A percentile compares a stretch with the other conserved stretches of the same genome.
phyloP scores from a whole-genome alignment of 2,797 vertebrate species.

The Peromyscus attwateri region DNA sequence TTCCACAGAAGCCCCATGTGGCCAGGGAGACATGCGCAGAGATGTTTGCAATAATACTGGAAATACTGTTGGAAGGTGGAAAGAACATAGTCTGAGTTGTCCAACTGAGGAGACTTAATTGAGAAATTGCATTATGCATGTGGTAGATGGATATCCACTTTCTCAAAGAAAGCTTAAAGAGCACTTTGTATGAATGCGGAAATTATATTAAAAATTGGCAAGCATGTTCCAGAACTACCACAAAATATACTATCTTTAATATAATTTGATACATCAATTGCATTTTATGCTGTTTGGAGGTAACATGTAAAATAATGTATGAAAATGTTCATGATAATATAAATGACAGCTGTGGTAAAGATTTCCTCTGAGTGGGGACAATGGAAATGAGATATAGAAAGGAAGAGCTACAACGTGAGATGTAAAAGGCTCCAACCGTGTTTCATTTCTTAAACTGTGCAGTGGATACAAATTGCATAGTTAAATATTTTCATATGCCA shows the following conservation, averaged over 20 bases:
- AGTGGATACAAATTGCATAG: neutral
- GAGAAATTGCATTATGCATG: conserved; percentile 16
- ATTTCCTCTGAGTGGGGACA: neutral
- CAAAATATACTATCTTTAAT: conserved; percentile 18
- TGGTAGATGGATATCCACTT: neutral
- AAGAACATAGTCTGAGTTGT: conserved; percentile 24
- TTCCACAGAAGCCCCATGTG: neutral
- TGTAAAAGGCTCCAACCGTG: neutral
- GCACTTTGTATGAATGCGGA: neutral
- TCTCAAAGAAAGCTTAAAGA: conserved; percentile 15
- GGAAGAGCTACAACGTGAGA: no score
- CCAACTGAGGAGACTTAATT: neutral
- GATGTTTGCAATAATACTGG: neutral
- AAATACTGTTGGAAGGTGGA: neutral
- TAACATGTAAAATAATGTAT: neutral
- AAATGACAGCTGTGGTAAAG: neutral
- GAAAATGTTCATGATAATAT: neutral
- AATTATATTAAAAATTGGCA: conserved; percentile 1
- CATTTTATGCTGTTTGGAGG: neutral
- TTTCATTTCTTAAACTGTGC: conserved; percentile 32
- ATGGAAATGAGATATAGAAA: neutral
- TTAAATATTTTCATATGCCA: conserved; percentile 44
- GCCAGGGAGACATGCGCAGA: neutral
- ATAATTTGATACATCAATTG: conserved; percentile 36
- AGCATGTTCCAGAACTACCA: neutral